Conservation (phyloP, 2,888 invertebrate species). For the Microdon myrmicae region DNA sequence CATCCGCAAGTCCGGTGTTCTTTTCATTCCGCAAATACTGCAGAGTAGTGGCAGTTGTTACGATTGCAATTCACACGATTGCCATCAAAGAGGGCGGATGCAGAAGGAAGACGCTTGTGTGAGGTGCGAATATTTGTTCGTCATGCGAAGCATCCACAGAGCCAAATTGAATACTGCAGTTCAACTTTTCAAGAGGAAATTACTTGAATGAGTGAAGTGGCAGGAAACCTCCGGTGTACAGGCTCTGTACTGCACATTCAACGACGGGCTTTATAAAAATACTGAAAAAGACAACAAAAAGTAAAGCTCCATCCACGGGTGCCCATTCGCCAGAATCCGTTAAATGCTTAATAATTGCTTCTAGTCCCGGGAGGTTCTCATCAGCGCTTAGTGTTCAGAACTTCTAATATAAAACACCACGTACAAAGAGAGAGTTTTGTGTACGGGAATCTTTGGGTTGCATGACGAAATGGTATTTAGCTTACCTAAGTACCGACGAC, state of each 20-base stretch:
- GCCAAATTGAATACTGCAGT: conserved; percentile 16
- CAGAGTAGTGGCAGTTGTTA: conserved; percentile 6
- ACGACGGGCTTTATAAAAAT: too few relatives aligned
- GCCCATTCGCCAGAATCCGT: conserved; percentile 3
- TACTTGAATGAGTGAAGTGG: conserved; percentile 12
- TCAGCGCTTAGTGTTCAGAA: too few relatives aligned
- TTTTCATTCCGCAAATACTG: conserved; percentile 12
- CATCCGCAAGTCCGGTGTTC: background rate
- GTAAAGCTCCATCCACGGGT: background rate
- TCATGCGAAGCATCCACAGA: conserved; percentile 7
- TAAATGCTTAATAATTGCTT: conserved; percentile 46
- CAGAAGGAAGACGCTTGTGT: too few relatives aligned
- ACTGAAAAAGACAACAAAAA: conserved; percentile 1
- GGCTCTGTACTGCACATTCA: too few relatives aligned
- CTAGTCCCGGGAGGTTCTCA: conserved; percentile 5
- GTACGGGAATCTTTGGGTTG: conserved; percentile 13
- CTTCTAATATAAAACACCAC: too few relatives aligned
- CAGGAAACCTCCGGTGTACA: too few relatives aligned
- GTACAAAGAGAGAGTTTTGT: too few relatives aligned
- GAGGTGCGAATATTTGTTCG: conserved; percentile 23
- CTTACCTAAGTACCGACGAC: conserved; percentile 42
- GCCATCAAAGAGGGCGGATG: background rate
- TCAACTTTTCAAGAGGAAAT: conserved; percentile 23
- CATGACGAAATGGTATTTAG: conserved; percentile 42
- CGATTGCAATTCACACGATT: conserved; percentile 24